These are phyloP conservation scores for Meteorus sp. DNA, from an alignment of 1,140 invertebrate species.

Conservation along the genomic window DNA sequence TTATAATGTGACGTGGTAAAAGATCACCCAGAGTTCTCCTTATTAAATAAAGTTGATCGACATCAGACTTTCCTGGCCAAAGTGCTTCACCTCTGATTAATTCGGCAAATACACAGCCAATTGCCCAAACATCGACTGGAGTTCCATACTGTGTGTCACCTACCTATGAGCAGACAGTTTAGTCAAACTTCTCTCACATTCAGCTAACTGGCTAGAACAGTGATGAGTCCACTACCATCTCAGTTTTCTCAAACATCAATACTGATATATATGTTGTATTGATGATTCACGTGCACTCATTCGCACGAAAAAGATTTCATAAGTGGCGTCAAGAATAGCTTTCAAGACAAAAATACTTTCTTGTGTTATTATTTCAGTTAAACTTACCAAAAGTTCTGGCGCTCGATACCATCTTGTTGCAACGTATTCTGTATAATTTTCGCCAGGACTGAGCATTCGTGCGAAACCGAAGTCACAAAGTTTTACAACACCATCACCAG, in stretches of 20 bases:
- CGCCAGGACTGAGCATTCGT: constrained; percentile 92
- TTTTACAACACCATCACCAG: constrained; percentile 90
- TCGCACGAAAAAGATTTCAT: too few species aligned
- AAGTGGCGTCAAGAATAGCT: too few species aligned
- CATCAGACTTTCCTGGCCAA: constrained; percentile 97
- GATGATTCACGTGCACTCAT: too few species aligned
- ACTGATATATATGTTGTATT: too few species aligned
- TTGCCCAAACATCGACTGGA: constrained; percentile 97
- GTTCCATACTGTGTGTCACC: constrained; percentile 97
- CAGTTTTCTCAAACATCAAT: too few species aligned
- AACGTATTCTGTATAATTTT: constrained; percentile 99
- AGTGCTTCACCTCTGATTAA: constrained; percentile 92
- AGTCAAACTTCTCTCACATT: background rate
- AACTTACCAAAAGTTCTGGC: constrained; percentile 79
- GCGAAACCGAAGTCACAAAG: constrained; percentile 99
- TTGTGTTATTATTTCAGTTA: background rate
- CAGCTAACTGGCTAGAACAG: too few species aligned
- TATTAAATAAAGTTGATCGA: constrained; percentile 97
- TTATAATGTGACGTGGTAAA: constrained; percentile 89
- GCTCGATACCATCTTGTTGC: constrained; percentile 98
- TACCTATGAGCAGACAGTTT: constrained; percentile 59
- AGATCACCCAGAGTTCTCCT: constrained; percentile 89
- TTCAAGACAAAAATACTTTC: background rate
- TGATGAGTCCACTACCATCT: too few species aligned
- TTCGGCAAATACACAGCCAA: constrained; percentile 95